These are phyloP conservation scores for Gari tellinella DNA, from an alignment of 2,888 invertebrate species.

Conservation along the genomic window DNA sequence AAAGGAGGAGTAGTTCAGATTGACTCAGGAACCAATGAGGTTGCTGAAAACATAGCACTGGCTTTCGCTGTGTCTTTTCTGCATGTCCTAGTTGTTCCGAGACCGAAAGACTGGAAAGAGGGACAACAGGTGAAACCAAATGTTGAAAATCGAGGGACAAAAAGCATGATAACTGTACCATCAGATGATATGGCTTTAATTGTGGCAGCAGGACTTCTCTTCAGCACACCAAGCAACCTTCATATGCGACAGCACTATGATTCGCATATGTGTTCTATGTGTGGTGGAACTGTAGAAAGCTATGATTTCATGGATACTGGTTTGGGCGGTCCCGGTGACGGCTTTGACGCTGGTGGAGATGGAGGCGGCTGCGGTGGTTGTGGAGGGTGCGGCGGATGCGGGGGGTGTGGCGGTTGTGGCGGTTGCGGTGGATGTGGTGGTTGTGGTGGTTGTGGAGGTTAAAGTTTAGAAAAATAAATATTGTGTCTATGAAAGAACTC, in stretches of 20 bases:
- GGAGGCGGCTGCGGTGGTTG: not conserved
- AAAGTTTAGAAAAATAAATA: too few relatives aligned
- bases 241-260: constrained; percentile 70
- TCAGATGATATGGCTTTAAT: constrained; percentile 82
- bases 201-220: constrained; percentile 84
- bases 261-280: constrained; percentile 67
- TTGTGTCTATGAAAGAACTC: too few relatives aligned
- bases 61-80: constrained; percentile 85
- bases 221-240: constrained; percentile 80
- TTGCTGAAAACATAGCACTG: constrained; percentile 85
- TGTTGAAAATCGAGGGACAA: constrained; percentile 34
- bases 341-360: constrained; percentile 13
- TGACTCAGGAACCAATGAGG: constrained; percentile 68
- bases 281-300: constrained; percentile 36
- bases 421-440: constrained; percentile 13
- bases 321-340: constrained; percentile 45
- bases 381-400: not conserved
- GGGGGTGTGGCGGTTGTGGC: constrained; percentile 4
- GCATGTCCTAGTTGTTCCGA: constrained; percentile 85
- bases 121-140: constrained; percentile 31
- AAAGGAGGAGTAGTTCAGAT: constrained; percentile 72
- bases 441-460: not conserved
- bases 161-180: constrained; percentile 62
- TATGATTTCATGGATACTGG: constrained; percentile 19
- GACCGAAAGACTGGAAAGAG: constrained; percentile 61